These are phyloP conservation scores for Melanophora roralis DNA, from an alignment of 2,888 invertebrate species.

Conservation along the genomic window DNA sequence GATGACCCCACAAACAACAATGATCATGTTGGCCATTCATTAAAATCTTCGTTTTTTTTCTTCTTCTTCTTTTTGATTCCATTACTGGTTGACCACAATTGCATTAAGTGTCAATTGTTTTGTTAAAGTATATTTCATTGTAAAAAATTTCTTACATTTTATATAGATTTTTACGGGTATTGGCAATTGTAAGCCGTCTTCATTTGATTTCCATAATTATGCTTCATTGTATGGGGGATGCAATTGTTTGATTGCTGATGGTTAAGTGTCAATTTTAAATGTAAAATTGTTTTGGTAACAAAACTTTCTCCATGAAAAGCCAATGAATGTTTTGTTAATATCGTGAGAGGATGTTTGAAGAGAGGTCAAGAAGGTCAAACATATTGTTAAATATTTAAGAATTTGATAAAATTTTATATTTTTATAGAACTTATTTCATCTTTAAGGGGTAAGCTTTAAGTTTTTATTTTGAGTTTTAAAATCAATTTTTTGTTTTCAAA, in stretches of 20 bases:
- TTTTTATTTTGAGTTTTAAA: too few species aligned
- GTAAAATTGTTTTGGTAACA: background rate
- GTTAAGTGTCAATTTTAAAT: constrained; percentile 44
- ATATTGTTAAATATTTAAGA: too few species aligned
- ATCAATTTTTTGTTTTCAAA: background rate
- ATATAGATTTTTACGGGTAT: constrained; percentile 13
- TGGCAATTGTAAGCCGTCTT: constrained; percentile 40
- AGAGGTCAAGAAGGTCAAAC: too few species aligned
- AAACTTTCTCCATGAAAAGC: constrained; percentile 41
- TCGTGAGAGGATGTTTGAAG: too few species aligned
- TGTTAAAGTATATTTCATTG: background rate
- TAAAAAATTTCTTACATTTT: background rate
- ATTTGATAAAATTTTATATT: too few species aligned
- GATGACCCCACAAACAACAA: constrained; percentile 49
- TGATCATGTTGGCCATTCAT: constrained; percentile 35
- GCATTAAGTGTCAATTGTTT: constrained; percentile 62
- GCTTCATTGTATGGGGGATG: constrained; percentile 34
- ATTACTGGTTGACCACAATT: constrained; percentile 48
- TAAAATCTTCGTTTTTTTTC: constrained; percentile 18
- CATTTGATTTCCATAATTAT: constrained; percentile 54
- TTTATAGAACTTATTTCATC: too few species aligned
- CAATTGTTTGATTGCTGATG: constrained; percentile 27
- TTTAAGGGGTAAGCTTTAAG: too few species aligned
- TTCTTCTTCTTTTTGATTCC: background rate
- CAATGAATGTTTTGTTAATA: background rate